Base-by-base conservation (phyloP, 2,888 invertebrate species). In the Eristalinus aeneus region DNA sequence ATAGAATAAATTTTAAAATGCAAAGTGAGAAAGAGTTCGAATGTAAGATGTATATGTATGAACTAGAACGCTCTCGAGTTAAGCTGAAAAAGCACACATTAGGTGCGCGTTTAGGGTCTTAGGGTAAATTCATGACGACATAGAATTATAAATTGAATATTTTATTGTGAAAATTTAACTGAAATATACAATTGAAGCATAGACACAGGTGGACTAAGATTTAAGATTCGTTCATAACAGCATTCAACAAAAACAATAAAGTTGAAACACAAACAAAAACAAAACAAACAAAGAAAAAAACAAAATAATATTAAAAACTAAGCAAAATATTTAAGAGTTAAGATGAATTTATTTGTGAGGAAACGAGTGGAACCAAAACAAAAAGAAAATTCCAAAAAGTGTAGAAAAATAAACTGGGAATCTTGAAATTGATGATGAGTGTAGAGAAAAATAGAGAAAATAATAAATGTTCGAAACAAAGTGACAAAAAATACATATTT, bases 101-200 rank as follows among this genome's bases (percentile, higher is more conserved):
- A 16, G n/a, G n/a, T 3, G 46, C 16, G 39, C 2, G 39, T n/a
- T 36, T 36, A n/a, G 39, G 39, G 12, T 12, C 39, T 1, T 27
- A 27, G 10, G 81, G 61, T 71, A 74, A 86, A 78, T 73, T 36
- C 61, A 64, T 61, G 69, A 27, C 27, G n/a, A 65, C 69, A 63
- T 58, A 75, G 75, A 65, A 61, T 79, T 76, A 16, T 1, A 16
- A 64, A 73, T 81, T 69, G 53, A 75, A 75, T 60, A 64, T 78
- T 82, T 56, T 36, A 82, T 73, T 81, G 86, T 86, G 69, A 86
- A 86, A 60, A 60, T 74, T 78, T 69, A 82, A 82, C 69, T 78
- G 73, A 86, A 86, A 71, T 86, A 81, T 77, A 82, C 86, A 86
- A 81, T 73, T 72, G 68, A 46, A 16, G 16, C 46, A 8, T 58